These are phyloP conservation scores for Spheniscus mendiculus DNA, from an alignment of 2,113 vertebrate genomes.

Conservation along the genomic window DNA sequence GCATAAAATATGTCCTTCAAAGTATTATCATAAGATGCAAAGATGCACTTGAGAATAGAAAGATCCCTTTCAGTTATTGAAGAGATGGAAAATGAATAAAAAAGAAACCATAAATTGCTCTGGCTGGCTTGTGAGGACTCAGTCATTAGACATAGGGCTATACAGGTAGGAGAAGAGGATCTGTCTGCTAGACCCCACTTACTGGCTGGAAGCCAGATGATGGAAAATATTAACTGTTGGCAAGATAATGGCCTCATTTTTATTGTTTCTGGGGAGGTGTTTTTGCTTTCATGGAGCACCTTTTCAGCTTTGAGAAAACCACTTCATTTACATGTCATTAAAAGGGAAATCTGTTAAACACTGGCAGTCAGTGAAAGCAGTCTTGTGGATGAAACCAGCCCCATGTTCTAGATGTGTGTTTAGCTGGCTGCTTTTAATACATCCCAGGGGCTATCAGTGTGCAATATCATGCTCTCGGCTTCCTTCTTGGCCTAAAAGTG, in stretches of 20 bases:
- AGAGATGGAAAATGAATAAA: background rate
- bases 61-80: background rate
- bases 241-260: background rate
- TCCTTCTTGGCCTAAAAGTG: background rate
- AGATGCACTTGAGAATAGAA: background rate
- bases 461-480: background rate
- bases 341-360: background rate
- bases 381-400: background rate
- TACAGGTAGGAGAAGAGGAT: background rate
- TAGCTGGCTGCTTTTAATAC: background rate
- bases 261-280: background rate
- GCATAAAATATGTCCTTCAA: background rate
- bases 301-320: background rate
- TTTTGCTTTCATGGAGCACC: background rate
- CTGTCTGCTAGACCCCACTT: background rate
- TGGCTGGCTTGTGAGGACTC: background rate
- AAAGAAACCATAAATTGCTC: background rate
- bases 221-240: background rate
- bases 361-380: background rate
- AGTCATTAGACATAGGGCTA: background rate
- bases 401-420: background rate
- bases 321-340: background rate
- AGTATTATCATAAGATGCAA: background rate
- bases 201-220: background rate
- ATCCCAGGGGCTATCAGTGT: background rate